Percentiles rank a stretch among this genome's conserved stretches.
phyloP scores from a whole-genome alignment of 2,888 invertebrate species.

The Trilocha varians region DNA sequence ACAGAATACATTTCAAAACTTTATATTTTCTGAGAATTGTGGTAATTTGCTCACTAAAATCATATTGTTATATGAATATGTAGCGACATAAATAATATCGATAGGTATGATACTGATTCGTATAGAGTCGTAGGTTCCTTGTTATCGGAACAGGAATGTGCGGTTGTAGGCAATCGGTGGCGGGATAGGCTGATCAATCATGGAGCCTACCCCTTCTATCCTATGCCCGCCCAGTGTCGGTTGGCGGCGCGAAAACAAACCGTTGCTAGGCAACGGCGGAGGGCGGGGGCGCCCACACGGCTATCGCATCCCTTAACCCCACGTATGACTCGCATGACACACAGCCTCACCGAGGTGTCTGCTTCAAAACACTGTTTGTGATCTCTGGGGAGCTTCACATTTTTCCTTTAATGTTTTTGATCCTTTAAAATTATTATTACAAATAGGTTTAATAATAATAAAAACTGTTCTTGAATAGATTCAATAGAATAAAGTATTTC shows the following conservation, averaged over 20 bases:
- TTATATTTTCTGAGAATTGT: neutral
- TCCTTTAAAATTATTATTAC: neutral
- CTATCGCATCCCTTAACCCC: constrained; percentile 48
- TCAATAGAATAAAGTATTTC: too few relatives aligned
- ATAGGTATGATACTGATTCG: neutral
- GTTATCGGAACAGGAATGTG: constrained; percentile 28
- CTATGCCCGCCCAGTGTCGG: constrained; percentile 48
- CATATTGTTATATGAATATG: neutral
- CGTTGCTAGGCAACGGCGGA: constrained; percentile 58
- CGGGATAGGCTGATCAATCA: constrained; percentile 72
- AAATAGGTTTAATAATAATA: too few relatives aligned
- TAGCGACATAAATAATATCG: neutral
- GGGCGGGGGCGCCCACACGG: constrained; percentile 41
- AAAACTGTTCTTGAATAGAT: too few relatives aligned
- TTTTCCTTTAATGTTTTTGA: neutral
- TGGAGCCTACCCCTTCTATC: constrained; percentile 69
- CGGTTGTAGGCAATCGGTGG: constrained; percentile 58
- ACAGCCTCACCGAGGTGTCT: constrained; percentile 13
- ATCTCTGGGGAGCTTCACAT: neutral
- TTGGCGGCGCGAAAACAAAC: constrained; percentile 65
- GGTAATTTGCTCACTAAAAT: neutral
- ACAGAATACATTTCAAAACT: neutral
- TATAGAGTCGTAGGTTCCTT: constrained; percentile 26
- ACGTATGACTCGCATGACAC: constrained; percentile 58
- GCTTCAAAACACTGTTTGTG: neutral